phyloP scores from a whole-genome alignment of 92 coral and sea anemone genomes.

The Actinostola sp. region DNA sequence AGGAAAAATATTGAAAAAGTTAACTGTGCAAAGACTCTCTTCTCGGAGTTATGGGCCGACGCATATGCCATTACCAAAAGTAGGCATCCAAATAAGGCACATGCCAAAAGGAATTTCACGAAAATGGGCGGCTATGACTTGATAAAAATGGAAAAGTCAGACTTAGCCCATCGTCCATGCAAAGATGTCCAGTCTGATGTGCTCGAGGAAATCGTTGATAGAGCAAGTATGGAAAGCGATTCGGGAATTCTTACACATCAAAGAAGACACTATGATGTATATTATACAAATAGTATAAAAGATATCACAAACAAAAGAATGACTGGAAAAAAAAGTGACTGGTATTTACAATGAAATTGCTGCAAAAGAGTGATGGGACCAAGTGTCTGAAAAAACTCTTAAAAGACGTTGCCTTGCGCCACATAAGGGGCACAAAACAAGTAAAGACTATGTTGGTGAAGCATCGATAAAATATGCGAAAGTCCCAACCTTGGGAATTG shows the following conservation, averaged over 20 bases:
- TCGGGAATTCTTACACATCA: slow-evolving; percentile 25
- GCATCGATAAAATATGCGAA: slow-evolving; percentile 25
- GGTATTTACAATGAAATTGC: slow-evolving; percentile 6
- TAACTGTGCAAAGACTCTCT: neutral
- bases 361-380: no score
- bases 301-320: slow-evolving; percentile 5
- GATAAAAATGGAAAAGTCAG: neutral
- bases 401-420: slow-evolving; percentile 39
- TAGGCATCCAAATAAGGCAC: neutral
- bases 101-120: neutral
- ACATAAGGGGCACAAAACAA: slow-evolving; percentile 19
- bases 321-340: neutral
- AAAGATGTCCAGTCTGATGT: no score
- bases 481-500: slow-evolving; percentile 46
- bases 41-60: slow-evolving; percentile 5
- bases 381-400: no score
- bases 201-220: slow-evolving; percentile 3
- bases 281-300: slow-evolving; percentile 7
- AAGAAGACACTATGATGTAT: slow-evolving; percentile 24
- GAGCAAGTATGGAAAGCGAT: slow-evolving; percentile 26
- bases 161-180: slow-evolving; percentile 28
- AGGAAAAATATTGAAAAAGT: slow-evolving; percentile 6
- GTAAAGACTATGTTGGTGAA: slow-evolving; percentile 23
- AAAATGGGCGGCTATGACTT: slow-evolving; percentile 21
- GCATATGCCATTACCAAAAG: slow-evolving; percentile 14